Evolutionary conservation across 1,140 invertebrate species (phyloP).

Genomic region (Orchesella cincta): DNA sequence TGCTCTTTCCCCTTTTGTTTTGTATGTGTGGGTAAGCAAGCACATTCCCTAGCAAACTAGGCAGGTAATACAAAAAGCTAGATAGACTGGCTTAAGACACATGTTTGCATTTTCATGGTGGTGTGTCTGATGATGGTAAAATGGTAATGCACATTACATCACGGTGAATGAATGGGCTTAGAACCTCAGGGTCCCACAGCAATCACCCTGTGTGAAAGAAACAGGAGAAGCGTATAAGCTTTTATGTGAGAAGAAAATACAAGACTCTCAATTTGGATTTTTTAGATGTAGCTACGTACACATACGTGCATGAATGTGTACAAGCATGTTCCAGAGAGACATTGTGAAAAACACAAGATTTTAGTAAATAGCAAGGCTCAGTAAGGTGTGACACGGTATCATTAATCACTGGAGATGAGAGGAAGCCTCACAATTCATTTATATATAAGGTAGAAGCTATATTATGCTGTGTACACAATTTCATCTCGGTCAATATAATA

Average conservation of each 20-base stretch:
- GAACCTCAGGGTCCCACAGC: too few species aligned
- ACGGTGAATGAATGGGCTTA: too few species aligned
- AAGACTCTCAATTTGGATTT: too few species aligned
- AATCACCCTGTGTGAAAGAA: not conserved
- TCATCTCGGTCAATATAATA: not conserved
- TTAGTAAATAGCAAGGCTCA: constrained; percentile 4
- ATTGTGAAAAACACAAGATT: not conserved
- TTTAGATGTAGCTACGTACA: not conserved
- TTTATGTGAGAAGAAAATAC: too few species aligned
- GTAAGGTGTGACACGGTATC: constrained; percentile 22
- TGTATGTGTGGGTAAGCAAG: not conserved
- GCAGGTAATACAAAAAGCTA: not conserved
- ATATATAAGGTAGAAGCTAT: not conserved
- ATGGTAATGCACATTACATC: not conserved
- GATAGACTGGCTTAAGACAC: not conserved
- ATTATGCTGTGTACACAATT: not conserved
- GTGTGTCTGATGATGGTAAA: not conserved
- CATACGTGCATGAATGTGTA: not conserved
- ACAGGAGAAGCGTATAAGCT: not conserved
- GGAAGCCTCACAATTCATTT: constrained; percentile 17
- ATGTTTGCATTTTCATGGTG: not conserved
- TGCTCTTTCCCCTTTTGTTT: too few species aligned
- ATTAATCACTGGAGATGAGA: constrained; percentile 21
- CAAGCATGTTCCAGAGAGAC: not conserved
- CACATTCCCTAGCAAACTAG: not conserved